A percentile compares a stretch with the other conserved stretches of the same genome.
Conservation (phyloP, 2,888 invertebrate genomes). For the Lasioglossum morio region DNA sequence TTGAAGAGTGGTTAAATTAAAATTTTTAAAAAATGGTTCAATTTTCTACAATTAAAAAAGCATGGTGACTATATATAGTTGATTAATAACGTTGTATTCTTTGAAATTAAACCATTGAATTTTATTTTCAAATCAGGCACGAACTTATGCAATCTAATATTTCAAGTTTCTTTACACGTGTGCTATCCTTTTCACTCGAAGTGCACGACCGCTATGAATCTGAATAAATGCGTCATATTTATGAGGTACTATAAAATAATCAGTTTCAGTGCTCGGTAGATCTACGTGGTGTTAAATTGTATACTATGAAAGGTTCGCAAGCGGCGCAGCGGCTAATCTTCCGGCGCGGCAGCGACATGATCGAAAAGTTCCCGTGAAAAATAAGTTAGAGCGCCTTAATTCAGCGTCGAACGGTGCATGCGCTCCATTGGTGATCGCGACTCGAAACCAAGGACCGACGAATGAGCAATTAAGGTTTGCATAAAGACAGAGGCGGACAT, state of each 20-base stretch:
- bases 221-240: too few species aligned
- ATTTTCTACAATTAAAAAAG: too few species aligned
- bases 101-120: too few species aligned
- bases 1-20: too few species aligned
- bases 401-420: slow-evolving; percentile 43
- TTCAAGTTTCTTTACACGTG: too few species aligned
- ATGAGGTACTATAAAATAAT: background rate
- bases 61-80: too few species aligned
- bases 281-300: background rate
- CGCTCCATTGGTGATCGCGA: slow-evolving; percentile 47
- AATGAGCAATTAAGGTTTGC: slow-evolving; percentile 51
- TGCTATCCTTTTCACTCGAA: too few species aligned
- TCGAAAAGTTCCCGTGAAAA: slow-evolving; percentile 51
- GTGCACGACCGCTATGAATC: too few species aligned
- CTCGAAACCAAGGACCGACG: slow-evolving; percentile 57
- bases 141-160: too few species aligned
- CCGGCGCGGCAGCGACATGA: background rate
- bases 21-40: too few species aligned
- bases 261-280: background rate
- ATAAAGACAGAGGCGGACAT: slow-evolving; percentile 61
- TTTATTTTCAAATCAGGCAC: too few species aligned
- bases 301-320: background rate
- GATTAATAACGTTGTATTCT: too few species aligned
- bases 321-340: background rate
- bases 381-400: slow-evolving; percentile 51